phyloP scores from a whole-genome alignment of 2,113 vertebrate genomes.

The Orientallactaga bullata region DNA sequence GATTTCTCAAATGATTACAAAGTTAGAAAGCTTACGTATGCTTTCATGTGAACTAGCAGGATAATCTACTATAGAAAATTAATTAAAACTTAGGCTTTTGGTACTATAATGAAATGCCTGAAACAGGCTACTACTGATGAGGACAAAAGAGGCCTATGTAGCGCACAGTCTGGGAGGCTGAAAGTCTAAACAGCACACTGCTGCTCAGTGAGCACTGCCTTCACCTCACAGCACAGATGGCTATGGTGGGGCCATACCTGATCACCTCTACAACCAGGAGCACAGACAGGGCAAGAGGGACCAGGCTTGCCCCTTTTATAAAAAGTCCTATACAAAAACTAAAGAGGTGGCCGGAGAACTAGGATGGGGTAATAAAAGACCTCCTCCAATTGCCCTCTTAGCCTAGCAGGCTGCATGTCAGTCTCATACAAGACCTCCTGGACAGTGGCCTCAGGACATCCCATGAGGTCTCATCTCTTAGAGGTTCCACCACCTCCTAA shows the following conservation, averaged over 20 bases:
- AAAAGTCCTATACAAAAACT: not conserved
- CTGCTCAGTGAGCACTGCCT: not conserved
- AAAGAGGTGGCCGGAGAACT: no score
- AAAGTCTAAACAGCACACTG: not conserved
- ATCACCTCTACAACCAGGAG: not conserved
- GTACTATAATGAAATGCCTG: not conserved
- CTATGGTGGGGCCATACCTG: not conserved
- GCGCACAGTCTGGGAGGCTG: not conserved
- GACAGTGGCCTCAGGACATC: not conserved
- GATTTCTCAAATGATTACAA: constrained; percentile 22
- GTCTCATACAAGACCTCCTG: not conserved
- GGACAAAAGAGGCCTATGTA: not conserved
- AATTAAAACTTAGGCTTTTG: not conserved
- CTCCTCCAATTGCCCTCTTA: no score
- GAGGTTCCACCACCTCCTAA: not conserved
- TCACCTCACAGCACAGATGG: not conserved
- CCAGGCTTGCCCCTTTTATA: not conserved
- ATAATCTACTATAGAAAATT: constrained; percentile 48
- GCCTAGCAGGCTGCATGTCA: no score
- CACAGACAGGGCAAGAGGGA: no score
- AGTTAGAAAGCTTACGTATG: constrained; percentile 35
- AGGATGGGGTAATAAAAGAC: not conserved
- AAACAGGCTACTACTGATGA: not conserved
- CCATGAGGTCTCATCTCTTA: no score
- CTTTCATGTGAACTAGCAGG: not conserved